Base-by-base conservation (phyloP, 2,888 invertebrate genomes). In the Nysson spinosus region DNA sequence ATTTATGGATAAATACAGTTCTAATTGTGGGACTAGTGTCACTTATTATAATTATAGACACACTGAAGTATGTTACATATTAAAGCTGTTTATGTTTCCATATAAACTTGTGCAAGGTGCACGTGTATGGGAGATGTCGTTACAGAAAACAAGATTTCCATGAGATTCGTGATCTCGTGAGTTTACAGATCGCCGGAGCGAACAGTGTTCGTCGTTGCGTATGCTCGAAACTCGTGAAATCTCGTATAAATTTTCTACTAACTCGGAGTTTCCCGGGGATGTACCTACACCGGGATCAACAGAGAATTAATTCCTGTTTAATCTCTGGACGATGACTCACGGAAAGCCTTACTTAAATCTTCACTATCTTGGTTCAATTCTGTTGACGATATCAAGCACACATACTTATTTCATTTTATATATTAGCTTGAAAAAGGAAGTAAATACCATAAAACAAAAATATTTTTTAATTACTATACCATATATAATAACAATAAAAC, bases 121-220 rank as follows among this genome's bases (percentile, higher is more conserved):
- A 30, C 16, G 39, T 30, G 43, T 55, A 43, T 28, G 28, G 16
- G 56, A 46, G 46, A 62, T 35, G 61, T 66, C 58, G 32, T 58
- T 52, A 49, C 24, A 47, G 60, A 64, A 66, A 64, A 61, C 66
- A 75, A 69, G 75, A 75, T 78, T 68, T 77, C 69, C 70, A 70
- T 71, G 68, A 75, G 77, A 77, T 73, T 75, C 74, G 68, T 57
- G 74, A 67, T 74, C 55, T 66, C 49, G 55, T 54, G 64, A n/a
- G 71, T 75, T 64, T 78, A 61, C 72, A 55, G 67, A 12, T 57
- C 73, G 72, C 14, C 57, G 69, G 62, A 79, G 72, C 78, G 78
- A 3, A 67, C 51, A 51, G 37, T 57, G 43, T 32, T 63, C 62
- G 50, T 60, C 56, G 54, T 46, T 43, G 52, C 69, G 52, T 57